Evolutionary conservation across 1,140 invertebrate genomes (phyloP).

Genomic region (Drosophila ananassae): DNA sequence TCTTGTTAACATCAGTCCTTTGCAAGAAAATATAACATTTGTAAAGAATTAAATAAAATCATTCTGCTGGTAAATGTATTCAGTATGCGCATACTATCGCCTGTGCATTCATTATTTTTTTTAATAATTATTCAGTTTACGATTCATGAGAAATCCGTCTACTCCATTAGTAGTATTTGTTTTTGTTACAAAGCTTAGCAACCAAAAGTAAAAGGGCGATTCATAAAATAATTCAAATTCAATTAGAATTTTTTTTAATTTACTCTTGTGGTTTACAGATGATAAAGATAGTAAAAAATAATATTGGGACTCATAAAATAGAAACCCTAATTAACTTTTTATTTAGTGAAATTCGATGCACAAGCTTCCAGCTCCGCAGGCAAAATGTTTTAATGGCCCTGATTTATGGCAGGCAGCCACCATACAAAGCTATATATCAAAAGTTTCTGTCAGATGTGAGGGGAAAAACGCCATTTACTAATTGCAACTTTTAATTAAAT

Average conservation of each 20-base stretch:
- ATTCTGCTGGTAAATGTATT: too few relatives aligned
- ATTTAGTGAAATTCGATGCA: constrained; percentile 7
- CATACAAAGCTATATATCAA: constrained; percentile 32
- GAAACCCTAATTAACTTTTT: constrained; percentile 18
- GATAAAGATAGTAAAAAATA: neutral
- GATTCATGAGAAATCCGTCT: neutral
- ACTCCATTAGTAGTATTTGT: neutral
- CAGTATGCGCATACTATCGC: too few relatives aligned
- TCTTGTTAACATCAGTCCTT: too few relatives aligned
- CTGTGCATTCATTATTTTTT: neutral
- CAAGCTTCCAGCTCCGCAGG: neutral
- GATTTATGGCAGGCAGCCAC: constrained; percentile 29
- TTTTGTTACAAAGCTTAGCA: neutral
- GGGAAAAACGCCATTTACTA: constrained; percentile 33
- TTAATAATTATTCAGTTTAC: neutral
- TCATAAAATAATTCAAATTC: constrained; percentile 27
- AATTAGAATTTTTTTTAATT: constrained; percentile 29
- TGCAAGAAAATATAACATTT: too few relatives aligned
- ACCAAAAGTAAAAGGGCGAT: neutral
- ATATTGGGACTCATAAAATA: neutral
- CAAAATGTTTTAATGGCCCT: constrained; percentile 15
- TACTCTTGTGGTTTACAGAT: constrained; percentile 13
- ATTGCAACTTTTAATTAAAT: constrained; percentile 76
- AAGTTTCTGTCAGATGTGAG: constrained; percentile 33
- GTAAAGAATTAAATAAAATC: too few relatives aligned